Base-by-base conservation (phyloP, 2,113 vertebrate species). In the Pelobates fuscus region DNA sequence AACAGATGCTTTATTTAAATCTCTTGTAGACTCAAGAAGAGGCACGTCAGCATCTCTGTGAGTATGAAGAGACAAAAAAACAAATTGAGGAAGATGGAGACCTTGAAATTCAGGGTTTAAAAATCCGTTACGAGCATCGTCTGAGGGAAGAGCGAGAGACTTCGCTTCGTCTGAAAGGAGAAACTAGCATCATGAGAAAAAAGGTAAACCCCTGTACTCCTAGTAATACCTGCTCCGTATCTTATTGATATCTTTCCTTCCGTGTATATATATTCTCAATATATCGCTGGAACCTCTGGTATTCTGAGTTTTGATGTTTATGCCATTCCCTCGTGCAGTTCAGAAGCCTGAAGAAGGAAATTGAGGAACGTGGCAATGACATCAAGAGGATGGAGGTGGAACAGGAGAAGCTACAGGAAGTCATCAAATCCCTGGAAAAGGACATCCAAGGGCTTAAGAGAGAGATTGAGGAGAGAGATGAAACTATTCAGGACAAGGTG, bases 401-500 rank as follows among this genome's bases (percentile, higher is more conserved):
- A 83, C 89, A 91, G 7, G 86, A 91, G 74, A 92, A 92, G 80
- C 85, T 96, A 60, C 91, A 94, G 77, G 89, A 78, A 0, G 61
- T 94, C 46, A 93, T 96, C 85, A 91, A 80, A 78, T 92, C 94
- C 44, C 87, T 95, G 80, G 93, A 96, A 80, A 91, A 91, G 15
- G 93, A 96, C 71, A 95, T 95, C 2, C 71, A 80, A n/a, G 84
- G 87, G 25, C 89, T 96, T 77, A 97, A 94, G 86, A 90, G 85
- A 70, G 92, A 94, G 77, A 93, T 96, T 74, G 86, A 92, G 63
- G 92, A 94, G 68, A 88, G 92, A 41, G 89, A 92, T 0, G 88
- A 92, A 81, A 92, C 91, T 8, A 92, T 93, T 54, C 90, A 94
- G 71, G 92, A 98, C 68, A 96, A 97, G 92, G 96, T 97, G 57